Evolutionary conservation across 2,113 vertebrate species (phyloP), one percentile per base, ranked within the genome.

Genomic region (Corythornis madagascariensis): DNA sequence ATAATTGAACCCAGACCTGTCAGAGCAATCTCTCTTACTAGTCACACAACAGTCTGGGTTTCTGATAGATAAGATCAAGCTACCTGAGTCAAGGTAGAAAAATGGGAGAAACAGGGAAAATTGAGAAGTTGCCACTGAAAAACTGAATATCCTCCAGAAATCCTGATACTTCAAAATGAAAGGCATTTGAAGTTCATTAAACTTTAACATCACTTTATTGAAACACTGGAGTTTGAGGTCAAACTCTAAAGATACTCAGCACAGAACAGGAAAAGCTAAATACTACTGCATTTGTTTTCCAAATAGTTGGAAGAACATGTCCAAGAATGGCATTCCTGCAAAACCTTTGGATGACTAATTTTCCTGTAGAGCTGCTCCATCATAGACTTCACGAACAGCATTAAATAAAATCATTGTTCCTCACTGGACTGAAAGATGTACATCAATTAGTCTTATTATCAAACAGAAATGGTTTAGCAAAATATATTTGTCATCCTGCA

Each of bases 201-300:
- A 89, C 50, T 89, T 90, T 33, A 92, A 93, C 24, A 5, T 3
- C 1, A 53, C 48, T 86, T 75, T 15, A 88, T 4, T 78, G 78
- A 93, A 92, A 79, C 43, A 70, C 17, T 63, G 50, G 16, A 87
- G 85, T 94, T 92, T 76, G 18, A 87, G 86, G 89, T 82, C 84
- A 87, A 92, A 71, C 38, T 73, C 56, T 63, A 84, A 90, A 11
- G 11, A 38, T 50, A 74, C 20, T 57, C 71, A 91, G 42, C 59
- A 50, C 35, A 57, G 79, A 84, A 89, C 13, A 73, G 18, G 31
- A 67, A 84, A 78, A 86, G 45, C 42, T 59, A 76, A 94, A 40
- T 42, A 75, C 11, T 69, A 48, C 7, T 11, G 9, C 17, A 43
- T 70, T 91, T 87, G 50, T 78, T 64, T 82, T 86, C 74, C 59